phyloP scores from a whole-genome alignment of 2,797 vertebrate species.

The Gallinago solitaria region DNA sequence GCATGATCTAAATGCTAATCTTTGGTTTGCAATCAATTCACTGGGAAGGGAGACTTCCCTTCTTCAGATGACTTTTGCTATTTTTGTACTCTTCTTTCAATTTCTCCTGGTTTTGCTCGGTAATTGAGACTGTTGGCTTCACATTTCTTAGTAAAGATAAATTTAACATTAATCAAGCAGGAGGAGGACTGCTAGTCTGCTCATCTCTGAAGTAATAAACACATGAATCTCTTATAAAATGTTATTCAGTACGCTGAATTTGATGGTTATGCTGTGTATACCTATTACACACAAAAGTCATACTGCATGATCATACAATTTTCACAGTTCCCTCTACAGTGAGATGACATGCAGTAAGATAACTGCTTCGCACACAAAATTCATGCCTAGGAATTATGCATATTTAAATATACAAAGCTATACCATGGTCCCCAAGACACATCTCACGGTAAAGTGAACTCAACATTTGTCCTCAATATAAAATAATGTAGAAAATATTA shows the following conservation, averaged over 20 bases:
- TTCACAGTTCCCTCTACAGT: background rate
- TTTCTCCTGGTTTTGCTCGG: background rate
- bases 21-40: background rate
- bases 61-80: background rate
- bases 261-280: background rate
- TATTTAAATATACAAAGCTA: background rate
- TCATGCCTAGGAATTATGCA: background rate
- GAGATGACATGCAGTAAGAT: background rate
- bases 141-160: background rate
- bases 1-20: background rate
- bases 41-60: background rate
- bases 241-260: background rate
- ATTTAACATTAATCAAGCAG: background rate
- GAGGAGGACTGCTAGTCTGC: background rate
- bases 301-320: background rate
- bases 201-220: background rate
- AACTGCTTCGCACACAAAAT: background rate
- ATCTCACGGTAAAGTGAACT: background rate
- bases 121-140: background rate
- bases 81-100: background rate
- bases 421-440: background rate
- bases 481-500: background rate
- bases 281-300: background rate
- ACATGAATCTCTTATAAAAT: background rate
- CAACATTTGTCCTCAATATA: background rate